A percentile compares a stretch with the other conserved stretches of the same genome.
Conservation (phyloP, 2,888 invertebrate species). For the Drosophila hawaiiensis region DNA sequence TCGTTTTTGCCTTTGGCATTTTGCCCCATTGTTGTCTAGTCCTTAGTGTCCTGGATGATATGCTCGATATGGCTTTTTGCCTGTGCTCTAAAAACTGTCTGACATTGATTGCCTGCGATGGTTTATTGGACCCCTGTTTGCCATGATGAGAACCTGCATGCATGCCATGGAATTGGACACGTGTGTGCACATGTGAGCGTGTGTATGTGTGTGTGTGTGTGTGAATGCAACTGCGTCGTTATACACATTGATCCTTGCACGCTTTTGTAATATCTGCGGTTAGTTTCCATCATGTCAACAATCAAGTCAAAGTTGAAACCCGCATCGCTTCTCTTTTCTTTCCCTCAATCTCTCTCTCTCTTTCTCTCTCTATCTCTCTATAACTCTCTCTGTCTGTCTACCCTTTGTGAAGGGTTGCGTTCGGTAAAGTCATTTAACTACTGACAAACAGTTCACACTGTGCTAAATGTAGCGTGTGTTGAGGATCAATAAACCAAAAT, state of each 20-base stretch:
- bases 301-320: constrained; percentile 64
- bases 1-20: constrained; percentile 40
- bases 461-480: constrained; percentile 72
- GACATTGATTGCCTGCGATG: constrained; percentile 75
- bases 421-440: constrained; percentile 67
- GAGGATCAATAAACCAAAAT: constrained; percentile 52
- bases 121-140: constrained; percentile 55
- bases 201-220: constrained; percentile 2
- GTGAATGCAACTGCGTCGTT: constrained; percentile 43
- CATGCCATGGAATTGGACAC: constrained; percentile 47
- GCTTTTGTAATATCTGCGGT: constrained; percentile 69
- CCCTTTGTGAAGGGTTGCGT: constrained; percentile 53
- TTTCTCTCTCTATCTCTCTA: not conserved
- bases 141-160: constrained; percentile 34
- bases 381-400: constrained; percentile 2
- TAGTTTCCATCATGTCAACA: constrained; percentile 78
- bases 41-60: constrained; percentile 12
- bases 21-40: constrained; percentile 33
- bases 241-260: constrained; percentile 36
- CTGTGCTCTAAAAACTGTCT: constrained; percentile 62
- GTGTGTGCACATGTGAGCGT: constrained; percentile 40
- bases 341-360: not conserved
- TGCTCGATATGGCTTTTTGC: constrained; percentile 61
- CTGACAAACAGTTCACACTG: constrained; percentile 67
- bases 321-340: constrained; percentile 1